phyloP scores from a whole-genome alignment of 2,888 invertebrate species.

The Melolontha melolontha region DNA sequence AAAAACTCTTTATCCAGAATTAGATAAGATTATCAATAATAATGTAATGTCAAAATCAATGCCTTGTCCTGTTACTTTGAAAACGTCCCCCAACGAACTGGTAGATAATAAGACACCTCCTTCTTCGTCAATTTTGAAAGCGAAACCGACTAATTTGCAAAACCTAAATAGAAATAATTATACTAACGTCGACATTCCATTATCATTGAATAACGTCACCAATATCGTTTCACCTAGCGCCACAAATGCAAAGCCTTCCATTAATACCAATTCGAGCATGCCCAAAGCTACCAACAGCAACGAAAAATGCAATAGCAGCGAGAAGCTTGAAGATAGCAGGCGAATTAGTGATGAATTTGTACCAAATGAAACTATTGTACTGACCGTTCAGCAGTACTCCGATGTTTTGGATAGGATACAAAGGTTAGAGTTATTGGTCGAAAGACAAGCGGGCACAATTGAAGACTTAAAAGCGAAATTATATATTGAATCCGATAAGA shows the following conservation, averaged over 20 bases:
- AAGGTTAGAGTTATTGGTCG: constrained; percentile 71
- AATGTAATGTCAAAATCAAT: constrained; percentile 52
- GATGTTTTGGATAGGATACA: constrained; percentile 66
- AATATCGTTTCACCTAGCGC: constrained; percentile 49
- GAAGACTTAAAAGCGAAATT: constrained; percentile 74
- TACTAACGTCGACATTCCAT: constrained; percentile 19
- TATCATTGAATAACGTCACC: constrained; percentile 45
- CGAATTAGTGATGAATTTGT: constrained; percentile 28
- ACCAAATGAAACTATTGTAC: constrained; percentile 42
- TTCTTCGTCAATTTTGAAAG: constrained; percentile 42
- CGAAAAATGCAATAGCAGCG: constrained; percentile 39
- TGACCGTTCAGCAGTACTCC: constrained; percentile 57
- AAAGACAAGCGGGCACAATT: constrained; percentile 72
- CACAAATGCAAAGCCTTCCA: constrained; percentile 45
- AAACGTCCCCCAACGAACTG: constrained; percentile 39
- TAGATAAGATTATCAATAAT: constrained; percentile 59
- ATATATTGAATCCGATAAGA: constrained; percentile 73
- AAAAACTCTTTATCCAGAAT: constrained; percentile 53
- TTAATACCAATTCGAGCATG: constrained; percentile 29
- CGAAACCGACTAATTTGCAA: constrained; percentile 55
- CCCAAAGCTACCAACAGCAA: constrained; percentile 7
- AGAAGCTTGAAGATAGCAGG: constrained; percentile 45
- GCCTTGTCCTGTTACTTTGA: constrained; percentile 28
- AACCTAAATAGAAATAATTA: constrained; percentile 51
- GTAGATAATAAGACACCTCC: constrained; percentile 41